Evolutionary conservation across 2,888 invertebrate genomes (phyloP).

Genomic region (Xestia ashworthii): DNA sequence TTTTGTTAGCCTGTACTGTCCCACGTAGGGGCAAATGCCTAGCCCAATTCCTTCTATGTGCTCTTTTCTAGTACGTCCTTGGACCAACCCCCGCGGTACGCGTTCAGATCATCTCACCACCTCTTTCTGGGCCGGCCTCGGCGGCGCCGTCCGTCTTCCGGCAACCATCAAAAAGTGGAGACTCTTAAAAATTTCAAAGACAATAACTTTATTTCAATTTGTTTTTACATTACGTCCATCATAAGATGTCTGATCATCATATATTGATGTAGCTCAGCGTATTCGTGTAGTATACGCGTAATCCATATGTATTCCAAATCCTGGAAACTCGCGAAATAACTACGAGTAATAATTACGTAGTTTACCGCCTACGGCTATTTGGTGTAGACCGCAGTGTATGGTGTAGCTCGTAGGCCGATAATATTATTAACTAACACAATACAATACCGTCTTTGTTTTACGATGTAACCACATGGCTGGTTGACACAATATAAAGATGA

Average conservation of each 20-base stretch:
- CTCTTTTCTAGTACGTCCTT: too few species aligned
- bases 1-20: too few species aligned
- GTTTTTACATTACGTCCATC: background rate
- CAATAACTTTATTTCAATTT: too few species aligned
- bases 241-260: background rate
- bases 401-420: background rate
- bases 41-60: too few species aligned
- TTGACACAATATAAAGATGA: too few species aligned
- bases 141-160: too few species aligned
- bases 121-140: too few species aligned
- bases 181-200: too few species aligned
- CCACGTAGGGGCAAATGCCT: too few species aligned
- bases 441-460: conserved; percentile 31
- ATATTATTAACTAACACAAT: conserved; percentile 4
- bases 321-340: background rate
- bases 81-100: too few species aligned
- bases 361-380: conserved; percentile 29
- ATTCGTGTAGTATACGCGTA: background rate
- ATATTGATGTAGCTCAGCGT: background rate
- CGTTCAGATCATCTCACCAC: too few species aligned
- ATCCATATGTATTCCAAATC: background rate
- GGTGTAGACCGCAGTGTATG: background rate
- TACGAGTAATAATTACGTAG: conserved; percentile 3
- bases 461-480: conserved; percentile 17
- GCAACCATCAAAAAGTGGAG: too few species aligned